Base-by-base conservation (phyloP, 2,113 vertebrate genomes). In the Nothobranchius furzeri region DNA sequence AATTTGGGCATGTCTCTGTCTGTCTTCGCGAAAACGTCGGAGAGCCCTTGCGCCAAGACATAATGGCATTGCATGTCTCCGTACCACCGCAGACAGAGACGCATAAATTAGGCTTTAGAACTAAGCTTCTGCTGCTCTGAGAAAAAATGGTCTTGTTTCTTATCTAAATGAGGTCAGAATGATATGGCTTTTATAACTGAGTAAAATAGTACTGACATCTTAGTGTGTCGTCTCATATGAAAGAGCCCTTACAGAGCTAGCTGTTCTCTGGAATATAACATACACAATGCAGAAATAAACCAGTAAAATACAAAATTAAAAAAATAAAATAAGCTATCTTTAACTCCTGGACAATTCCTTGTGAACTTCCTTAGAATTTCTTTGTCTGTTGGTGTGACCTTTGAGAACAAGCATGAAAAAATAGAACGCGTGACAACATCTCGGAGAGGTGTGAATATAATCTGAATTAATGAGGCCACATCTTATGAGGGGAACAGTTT, bases 391-490 rank as follows among this genome's bases (percentile, higher is more conserved):
- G 42, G 15, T 75, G 55, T 83, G 73, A 80, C 77, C 70, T 75
- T 60, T 82, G 55, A 80, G 25, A 51, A 47, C 53, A 66, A 67
- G n/a, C 67, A 62, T 17, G 49, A 55, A 60, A 69, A 53, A 57
- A 58, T 37, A 70, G 72, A 77, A 83, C 0, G 75, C 81, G 87
- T 80, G 79, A 91, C 86, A 88, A 84, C 67, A 85, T 75, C 66
- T 65, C 43, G 76, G 83, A 84, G 77, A 90, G 84, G 83, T 91
- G 88, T 87, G 80, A 92, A 91, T 84, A 54, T 85, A 88, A 91
- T 91, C 57, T 69, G 88, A 92, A 88, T 88, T 88, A 92, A 92
- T 91, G 87, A 92, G 85, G 88, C 82, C 64, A 61, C 70, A 75
- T 85, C 75, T 78, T 71, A 67, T 54, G 69, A 81, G 76, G 62